Evolutionary conservation across 2,797 vertebrate species (phyloP).

Genomic region (Rhinella marina): DNA sequence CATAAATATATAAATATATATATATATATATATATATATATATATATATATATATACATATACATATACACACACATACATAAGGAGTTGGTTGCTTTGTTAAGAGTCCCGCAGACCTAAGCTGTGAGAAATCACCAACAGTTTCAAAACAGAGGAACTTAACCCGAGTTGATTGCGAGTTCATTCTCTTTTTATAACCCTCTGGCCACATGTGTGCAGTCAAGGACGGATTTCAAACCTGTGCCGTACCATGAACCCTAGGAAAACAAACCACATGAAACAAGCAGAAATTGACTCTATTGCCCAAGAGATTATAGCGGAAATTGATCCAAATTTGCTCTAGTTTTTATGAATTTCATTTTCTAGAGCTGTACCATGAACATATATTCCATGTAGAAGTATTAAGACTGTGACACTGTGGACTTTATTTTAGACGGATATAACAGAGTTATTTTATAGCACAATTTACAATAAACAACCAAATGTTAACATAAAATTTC

Average conservation of each 20-base stretch:
- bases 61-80: neutral
- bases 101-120: slow-evolving; percentile 45
- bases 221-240: slow-evolving; percentile 69
- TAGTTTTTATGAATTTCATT: slow-evolving; percentile 70
- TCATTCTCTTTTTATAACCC: slow-evolving; percentile 68
- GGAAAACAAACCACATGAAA: slow-evolving; percentile 73
- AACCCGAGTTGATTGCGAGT: slow-evolving; percentile 64
- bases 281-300: slow-evolving; percentile 70
- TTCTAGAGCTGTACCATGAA: slow-evolving; percentile 48
- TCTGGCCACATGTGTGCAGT: slow-evolving; percentile 65
- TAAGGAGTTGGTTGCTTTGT: slow-evolving; percentile 21
- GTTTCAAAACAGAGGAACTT: slow-evolving; percentile 65
- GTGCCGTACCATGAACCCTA: slow-evolving; percentile 67
- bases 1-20: neutral
- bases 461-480: neutral
- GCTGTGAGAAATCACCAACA: slow-evolving; percentile 62
- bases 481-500: neutral
- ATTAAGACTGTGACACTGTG: slow-evolving; percentile 12
- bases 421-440: neutral
- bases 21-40: neutral
- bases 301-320: slow-evolving; percentile 69
- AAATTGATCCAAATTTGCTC: slow-evolving; percentile 71
- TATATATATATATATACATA: neutral
- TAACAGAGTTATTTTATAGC: neutral
- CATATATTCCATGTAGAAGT: neutral